phyloP scores from a whole-genome alignment of 2,113 vertebrate genomes.

The Macrotis lagotis region DNA sequence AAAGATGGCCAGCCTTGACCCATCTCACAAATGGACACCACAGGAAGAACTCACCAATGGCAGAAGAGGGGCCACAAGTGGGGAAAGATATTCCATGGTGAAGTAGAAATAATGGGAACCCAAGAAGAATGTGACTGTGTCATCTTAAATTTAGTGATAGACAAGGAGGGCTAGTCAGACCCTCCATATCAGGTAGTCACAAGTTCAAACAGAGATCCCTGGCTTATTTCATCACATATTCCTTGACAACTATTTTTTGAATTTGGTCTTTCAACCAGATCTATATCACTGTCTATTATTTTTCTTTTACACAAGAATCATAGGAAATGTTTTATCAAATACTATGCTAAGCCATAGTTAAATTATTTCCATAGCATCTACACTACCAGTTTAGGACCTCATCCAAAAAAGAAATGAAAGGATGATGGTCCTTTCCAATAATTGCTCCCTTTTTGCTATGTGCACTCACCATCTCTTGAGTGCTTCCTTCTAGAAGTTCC shows the following conservation, averaged over 20 bases:
- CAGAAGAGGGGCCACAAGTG: not conserved
- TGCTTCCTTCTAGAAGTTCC: not conserved
- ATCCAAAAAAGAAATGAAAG: not conserved
- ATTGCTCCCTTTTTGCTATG: not conserved
- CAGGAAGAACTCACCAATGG: not conserved
- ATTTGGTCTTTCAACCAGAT: not conserved
- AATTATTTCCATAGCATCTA: not conserved
- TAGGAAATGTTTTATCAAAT: not conserved
- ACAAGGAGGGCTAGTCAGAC: not conserved
- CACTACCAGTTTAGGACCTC: not conserved
- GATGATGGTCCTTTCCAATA: not conserved
- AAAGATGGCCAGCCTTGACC: not conserved
- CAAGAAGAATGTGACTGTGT: not conserved
- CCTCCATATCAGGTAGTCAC: not conserved
- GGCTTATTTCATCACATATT: not conserved
- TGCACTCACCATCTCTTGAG: not conserved
- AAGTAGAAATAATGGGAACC: not conserved
- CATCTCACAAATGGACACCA: not conserved
- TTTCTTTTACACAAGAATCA: not conserved
- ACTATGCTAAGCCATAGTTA: not conserved
- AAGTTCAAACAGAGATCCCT: not conserved
- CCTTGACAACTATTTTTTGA: not conserved
- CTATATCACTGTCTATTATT: not conserved
- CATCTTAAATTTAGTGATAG: not conserved
- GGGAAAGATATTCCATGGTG: not conserved